Conservation (phyloP, 1,140 invertebrate genomes). For the Lamellibrachia luymesi region DNA sequence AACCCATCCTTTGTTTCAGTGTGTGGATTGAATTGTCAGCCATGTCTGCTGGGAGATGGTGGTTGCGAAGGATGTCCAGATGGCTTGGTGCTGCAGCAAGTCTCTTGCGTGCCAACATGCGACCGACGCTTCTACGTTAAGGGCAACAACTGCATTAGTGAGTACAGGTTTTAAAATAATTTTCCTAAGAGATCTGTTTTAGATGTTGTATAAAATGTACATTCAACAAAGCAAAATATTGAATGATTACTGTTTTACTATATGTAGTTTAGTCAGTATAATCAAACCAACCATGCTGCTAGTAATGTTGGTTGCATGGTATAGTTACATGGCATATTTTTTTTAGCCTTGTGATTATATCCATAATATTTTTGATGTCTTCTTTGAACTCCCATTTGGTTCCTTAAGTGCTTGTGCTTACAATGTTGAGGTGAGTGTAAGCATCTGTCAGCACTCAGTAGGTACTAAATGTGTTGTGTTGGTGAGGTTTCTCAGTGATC, state of each 20-base stretch:
- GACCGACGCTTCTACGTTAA: conserved; percentile 32
- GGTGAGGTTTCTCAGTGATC: too few relatives aligned
- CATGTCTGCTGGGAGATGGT: conserved; percentile 7
- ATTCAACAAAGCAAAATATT: background rate
- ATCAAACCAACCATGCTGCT: background rate
- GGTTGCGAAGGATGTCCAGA: conserved; percentile 32
- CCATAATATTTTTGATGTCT: too few relatives aligned
- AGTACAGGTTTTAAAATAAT: background rate
- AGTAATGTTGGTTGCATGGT: background rate
- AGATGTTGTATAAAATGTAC: too few relatives aligned
- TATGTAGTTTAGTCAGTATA: background rate
- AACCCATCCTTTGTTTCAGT: conserved; percentile 29
- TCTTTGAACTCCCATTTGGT: too few relatives aligned
- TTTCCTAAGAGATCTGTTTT: background rate
- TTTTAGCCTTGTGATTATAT: too few relatives aligned
- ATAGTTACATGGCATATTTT: too few relatives aligned
- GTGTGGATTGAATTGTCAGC: conserved; percentile 16
- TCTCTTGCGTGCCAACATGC: conserved; percentile 38
- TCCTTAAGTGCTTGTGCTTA: too few relatives aligned
- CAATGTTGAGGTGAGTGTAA: too few relatives aligned
- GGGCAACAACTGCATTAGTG: conserved; percentile 34
- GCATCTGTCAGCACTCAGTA: too few relatives aligned
- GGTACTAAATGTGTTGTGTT: too few relatives aligned
- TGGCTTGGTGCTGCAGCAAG: conserved; percentile 30
- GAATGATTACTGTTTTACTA: background rate